phyloP scores from a whole-genome alignment of 2,797 vertebrate genomes.

The Hypotaenidia philippensis region DNA sequence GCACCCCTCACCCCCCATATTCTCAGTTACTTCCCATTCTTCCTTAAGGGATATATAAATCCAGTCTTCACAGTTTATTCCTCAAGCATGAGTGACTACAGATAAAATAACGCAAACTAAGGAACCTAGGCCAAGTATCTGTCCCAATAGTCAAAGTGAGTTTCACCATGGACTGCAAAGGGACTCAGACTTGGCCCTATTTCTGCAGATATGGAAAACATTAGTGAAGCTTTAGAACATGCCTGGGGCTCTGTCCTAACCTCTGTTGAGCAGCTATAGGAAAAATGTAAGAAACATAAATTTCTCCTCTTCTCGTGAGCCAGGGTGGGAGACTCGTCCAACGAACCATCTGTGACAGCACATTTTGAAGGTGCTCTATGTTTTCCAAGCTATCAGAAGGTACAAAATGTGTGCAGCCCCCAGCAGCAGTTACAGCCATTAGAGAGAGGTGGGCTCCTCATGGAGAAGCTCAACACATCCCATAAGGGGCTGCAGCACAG shows the following conservation, averaged over 20 bases:
- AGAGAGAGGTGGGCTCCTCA: not conserved
- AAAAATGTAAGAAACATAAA: constrained; percentile 55
- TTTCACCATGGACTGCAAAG: constrained; percentile 21
- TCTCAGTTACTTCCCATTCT: not conserved
- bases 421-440: not conserved
- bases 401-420: not conserved
- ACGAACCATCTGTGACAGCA: not conserved
- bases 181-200: constrained; percentile 9
- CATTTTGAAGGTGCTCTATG: not conserved
- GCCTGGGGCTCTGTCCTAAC: constrained; percentile 36
- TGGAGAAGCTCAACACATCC: not conserved
- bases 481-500: not conserved
- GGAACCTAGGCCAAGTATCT: constrained; percentile 38
- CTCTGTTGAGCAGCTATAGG: constrained; percentile 44
- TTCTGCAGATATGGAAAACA: constrained; percentile 67
- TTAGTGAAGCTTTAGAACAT: constrained; percentile 59
- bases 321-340: not conserved
- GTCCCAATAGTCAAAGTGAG: constrained; percentile 29
- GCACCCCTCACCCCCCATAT: not conserved
- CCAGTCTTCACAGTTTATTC: not conserved
- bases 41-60: not conserved
- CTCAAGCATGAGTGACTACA: not conserved
- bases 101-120: constrained; percentile 32
- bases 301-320: not conserved
- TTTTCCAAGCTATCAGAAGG: not conserved